Percentiles rank a stretch among this genome's conserved stretches.
phyloP scores from a whole-genome alignment of 2,797 vertebrate species.

The Sebastes iracundus region DNA sequence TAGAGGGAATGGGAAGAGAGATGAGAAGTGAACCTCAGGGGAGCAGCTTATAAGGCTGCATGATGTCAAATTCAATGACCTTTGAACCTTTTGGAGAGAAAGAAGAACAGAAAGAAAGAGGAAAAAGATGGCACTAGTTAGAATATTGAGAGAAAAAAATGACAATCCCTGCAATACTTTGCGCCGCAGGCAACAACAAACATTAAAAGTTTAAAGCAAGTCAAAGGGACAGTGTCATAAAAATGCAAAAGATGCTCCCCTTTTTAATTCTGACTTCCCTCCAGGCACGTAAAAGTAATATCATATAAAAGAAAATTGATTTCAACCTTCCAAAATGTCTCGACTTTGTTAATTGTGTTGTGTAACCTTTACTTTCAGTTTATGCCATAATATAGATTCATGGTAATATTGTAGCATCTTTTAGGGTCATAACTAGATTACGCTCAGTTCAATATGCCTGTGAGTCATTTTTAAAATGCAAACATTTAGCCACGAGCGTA shows the following conservation, averaged over 20 bases:
- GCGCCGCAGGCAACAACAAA: conserved; percentile 26
- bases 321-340: conserved; percentile 1
- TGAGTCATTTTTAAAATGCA: background rate
- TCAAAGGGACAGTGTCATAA: conserved; percentile 6
- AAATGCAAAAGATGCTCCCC: conserved; percentile 27
- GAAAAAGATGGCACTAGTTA: background rate
- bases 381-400: background rate
- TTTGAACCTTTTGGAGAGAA: conserved; percentile 4
- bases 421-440: background rate
- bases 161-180: background rate
- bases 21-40: conserved; percentile 12
- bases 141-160: background rate
- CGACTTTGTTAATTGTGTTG: conserved; percentile 7
- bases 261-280: conserved; percentile 18
- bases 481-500: background rate
- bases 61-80: conserved; percentile 31
- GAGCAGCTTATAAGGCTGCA: conserved; percentile 14
- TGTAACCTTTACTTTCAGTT: background rate
- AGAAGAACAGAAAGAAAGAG: background rate
- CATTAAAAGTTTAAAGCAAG: conserved; percentile 17
- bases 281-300: background rate
- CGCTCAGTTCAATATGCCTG: background rate
- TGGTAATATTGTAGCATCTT: background rate
- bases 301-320: background rate
- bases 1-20: background rate